Percentiles rank a stretch among this genome's conserved stretches.
Conservation (phyloP, 1,140 invertebrate species). For the Pantala flavescens region DNA sequence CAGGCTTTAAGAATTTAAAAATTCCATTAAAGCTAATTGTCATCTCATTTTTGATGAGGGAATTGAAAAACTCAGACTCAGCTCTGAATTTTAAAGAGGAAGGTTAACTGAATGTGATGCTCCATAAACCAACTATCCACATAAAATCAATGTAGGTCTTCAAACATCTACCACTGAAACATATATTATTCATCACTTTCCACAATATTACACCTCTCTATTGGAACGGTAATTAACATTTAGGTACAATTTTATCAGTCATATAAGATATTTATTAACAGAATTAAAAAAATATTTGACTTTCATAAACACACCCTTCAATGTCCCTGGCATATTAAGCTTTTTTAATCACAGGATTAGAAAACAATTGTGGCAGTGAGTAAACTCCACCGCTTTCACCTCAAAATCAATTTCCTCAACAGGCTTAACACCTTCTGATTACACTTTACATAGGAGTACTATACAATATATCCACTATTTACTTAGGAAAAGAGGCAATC, state of each 20-base stretch:
- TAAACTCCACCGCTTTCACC: not conserved
- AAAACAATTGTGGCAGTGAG: not conserved
- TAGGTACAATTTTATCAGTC: not conserved
- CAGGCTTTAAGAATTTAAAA: too few relatives aligned
- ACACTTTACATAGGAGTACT: not conserved
- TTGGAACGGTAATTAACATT: slow-evolving; percentile 10
- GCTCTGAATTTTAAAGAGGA: too few relatives aligned
- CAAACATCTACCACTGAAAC: too few relatives aligned
- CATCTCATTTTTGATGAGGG: too few relatives aligned
- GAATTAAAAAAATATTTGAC: slow-evolving; percentile 8
- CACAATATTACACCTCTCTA: not conserved
- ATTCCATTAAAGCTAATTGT: too few relatives aligned
- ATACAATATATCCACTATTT: not conserved
- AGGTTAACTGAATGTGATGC: too few relatives aligned
- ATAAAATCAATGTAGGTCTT: too few relatives aligned
- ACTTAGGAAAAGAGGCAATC: not conserved
- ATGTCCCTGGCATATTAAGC: slow-evolving; percentile 6
- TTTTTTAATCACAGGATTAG: not conserved
- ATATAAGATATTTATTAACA: not conserved
- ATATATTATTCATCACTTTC: too few relatives aligned
- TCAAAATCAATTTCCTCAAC: not conserved
- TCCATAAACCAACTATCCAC: too few relatives aligned
- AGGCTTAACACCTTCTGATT: not conserved
- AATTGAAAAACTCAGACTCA: too few relatives aligned
- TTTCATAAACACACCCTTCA: slow-evolving; percentile 1